Evolutionary conservation across 2,797 vertebrate species (phyloP), one percentile per base, ranked within the genome.

Genomic region (Chelon auratus): DNA sequence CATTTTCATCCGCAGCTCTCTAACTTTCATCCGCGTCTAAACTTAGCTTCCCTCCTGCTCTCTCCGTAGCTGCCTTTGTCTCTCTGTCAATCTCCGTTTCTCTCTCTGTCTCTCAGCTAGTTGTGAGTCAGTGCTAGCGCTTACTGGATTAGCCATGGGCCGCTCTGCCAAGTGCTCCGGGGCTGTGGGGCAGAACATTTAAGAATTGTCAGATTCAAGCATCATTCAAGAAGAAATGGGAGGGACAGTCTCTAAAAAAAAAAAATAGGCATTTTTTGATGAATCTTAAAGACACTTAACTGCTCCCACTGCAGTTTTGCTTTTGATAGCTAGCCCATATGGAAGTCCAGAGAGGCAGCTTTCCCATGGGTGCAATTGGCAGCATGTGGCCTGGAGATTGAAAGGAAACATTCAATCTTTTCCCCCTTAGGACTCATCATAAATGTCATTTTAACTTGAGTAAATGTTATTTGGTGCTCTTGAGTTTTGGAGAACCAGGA

Each of bases 101-200:
- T 36, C 57, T 20, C 60, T 57, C 47, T 67, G 65, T 85, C 77
- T 90, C 68, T 83, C 75, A 70, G 73, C 78, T 75, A 56, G 76
- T 82, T 80, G 78, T 80, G 77, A 91, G 83, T 90, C 86, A 68
- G 75, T 65, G 62, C 67, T 69, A 65, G 77, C 73, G 68, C 81
- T 68, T 33, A 65, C 80, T 83, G 90, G 89, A 90, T 92, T 88
- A 92, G 87, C 85, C 56, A 79, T 50, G 62, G 78, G 84, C 76
- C 45, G 53, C 81, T 84, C 68, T 82, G 86, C 82, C 81, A 85
- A 87, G 73, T 69, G 81, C 73, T 85, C 72, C 40, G 69, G 61
- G 68, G 73, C 77, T 86, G 50, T 54, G 75, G 75, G 81, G 80
- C 79, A 84, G 82, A 89, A 88, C 84, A 62, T 69, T 90, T 84